Evolutionary conservation across 2,113 vertebrate species (phyloP).

Genomic region (Laticauda laticaudata): DNA sequence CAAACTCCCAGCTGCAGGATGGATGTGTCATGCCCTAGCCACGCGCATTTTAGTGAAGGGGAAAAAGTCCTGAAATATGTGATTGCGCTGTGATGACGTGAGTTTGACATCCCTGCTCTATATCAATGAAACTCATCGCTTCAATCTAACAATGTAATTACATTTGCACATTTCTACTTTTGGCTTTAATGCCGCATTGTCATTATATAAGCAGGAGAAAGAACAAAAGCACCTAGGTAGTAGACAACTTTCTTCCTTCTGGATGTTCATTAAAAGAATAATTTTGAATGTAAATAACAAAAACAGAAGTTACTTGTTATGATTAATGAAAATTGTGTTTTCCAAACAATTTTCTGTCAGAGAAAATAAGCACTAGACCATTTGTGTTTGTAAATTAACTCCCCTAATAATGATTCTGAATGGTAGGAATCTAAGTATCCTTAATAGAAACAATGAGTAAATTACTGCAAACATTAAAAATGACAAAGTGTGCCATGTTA

Average conservation of each 20-base stretch:
- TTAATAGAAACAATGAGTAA: constrained; percentile 61
- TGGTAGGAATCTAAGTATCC: constrained; percentile 66
- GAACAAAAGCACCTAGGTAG: not conserved
- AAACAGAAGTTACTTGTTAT: not conserved
- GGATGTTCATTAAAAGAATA: constrained; percentile 34
- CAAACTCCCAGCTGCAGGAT: too few relatives aligned
- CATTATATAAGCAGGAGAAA: constrained; percentile 7
- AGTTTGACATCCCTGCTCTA: not conserved
- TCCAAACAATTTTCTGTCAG: constrained; percentile 59
- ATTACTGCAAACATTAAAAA: not conserved
- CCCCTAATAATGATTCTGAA: constrained; percentile 62
- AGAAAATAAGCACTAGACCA: constrained; percentile 61
- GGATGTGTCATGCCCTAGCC: too few relatives aligned
- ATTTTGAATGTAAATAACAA: constrained; percentile 34
- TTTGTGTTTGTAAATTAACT: constrained; percentile 71
- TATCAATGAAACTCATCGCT: not conserved
- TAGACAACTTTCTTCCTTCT: not conserved
- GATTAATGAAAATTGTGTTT: not conserved
- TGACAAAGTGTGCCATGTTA: not conserved
- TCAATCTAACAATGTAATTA: not conserved
- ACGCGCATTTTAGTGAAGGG: too few relatives aligned
- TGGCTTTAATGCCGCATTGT: not conserved
- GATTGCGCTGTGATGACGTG: too few relatives aligned
- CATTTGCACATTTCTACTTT: not conserved
- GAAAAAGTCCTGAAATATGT: too few relatives aligned